These are phyloP conservation scores for Mythimna loreyi DNA, from an alignment of 2,888 invertebrate genomes.

Conservation along the genomic window DNA sequence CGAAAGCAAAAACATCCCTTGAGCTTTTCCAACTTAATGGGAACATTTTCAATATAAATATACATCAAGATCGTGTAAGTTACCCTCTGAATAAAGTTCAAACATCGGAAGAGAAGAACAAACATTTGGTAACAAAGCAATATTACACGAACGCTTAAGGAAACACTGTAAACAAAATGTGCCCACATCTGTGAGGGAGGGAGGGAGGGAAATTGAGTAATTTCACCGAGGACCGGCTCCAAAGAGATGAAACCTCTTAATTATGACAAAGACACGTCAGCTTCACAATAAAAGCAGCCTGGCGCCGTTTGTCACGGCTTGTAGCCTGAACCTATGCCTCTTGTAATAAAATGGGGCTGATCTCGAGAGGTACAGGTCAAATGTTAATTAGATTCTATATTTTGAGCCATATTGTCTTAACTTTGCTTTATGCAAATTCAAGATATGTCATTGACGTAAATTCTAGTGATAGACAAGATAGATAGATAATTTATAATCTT, in stretches of 20 bases:
- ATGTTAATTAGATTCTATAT: slow-evolving; percentile 41
- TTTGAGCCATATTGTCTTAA: slow-evolving; percentile 1
- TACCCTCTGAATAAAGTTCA: slow-evolving; percentile 31
- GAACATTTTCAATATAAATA: slow-evolving; percentile 20
- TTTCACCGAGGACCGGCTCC: slow-evolving; percentile 55
- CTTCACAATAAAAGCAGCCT: slow-evolving; percentile 57
- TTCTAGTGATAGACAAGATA: too few species aligned
- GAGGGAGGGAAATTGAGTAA: slow-evolving; percentile 64
- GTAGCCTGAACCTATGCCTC: slow-evolving; percentile 24
- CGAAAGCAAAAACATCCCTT: slow-evolving; percentile 19
- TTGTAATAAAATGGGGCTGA: slow-evolving; percentile 44
- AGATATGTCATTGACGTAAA: too few species aligned
- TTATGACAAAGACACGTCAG: slow-evolving; percentile 67
- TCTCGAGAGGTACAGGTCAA: slow-evolving; percentile 41
- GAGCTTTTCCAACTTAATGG: slow-evolving; percentile 15
- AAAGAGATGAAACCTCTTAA: slow-evolving; percentile 69
- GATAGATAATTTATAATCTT: too few species aligned
- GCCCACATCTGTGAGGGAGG: slow-evolving; percentile 38
- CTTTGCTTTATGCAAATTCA: background rate
- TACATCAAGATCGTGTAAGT: slow-evolving; percentile 10
- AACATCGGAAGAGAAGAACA: slow-evolving; percentile 27
- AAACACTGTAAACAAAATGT: slow-evolving; percentile 47
- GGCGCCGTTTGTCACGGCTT: slow-evolving; percentile 52
- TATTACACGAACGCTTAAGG: slow-evolving; percentile 35
- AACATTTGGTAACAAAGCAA: slow-evolving; percentile 16